Evolutionary conservation across 1,140 invertebrate genomes (phyloP).

Genomic region (Steinernema feltiae): DNA sequence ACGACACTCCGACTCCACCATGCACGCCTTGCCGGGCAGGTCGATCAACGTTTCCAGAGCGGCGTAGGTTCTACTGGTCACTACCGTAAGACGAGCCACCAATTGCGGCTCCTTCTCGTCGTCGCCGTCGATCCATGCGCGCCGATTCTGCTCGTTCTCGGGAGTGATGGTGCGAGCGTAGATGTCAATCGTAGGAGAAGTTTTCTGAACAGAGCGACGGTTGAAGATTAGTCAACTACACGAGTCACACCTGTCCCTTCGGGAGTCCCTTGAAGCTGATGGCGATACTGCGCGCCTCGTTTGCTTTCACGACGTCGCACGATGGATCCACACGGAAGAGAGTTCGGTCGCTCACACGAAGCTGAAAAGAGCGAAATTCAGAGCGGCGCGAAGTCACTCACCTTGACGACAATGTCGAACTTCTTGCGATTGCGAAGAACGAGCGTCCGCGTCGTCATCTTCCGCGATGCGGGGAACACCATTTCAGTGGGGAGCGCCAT

Average conservation of each 20-base stretch:
- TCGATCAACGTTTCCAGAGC: not conserved
- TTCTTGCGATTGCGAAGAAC: not conserved
- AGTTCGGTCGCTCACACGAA: not conserved
- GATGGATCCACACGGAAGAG: not conserved
- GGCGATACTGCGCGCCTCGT: not conserved
- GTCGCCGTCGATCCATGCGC: not conserved
- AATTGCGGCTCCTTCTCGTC: not conserved
- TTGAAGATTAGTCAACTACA: not conserved
- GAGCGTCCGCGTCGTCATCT: not conserved
- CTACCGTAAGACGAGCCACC: not conserved
- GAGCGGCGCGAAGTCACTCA: not conserved
- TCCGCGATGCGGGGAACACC: not conserved
- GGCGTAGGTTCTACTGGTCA: not conserved
- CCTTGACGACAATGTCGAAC: not conserved
- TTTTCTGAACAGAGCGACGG: not conserved
- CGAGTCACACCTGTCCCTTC: not conserved
- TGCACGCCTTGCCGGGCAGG: not conserved
- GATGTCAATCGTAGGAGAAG: not conserved
- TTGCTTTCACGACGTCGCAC: not conserved
- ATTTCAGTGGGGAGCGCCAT: not conserved
- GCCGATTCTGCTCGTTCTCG: not conserved
- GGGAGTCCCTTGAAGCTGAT: not conserved
- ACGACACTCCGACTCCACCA: not conserved
- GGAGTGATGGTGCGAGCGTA: conserved; percentile 5
- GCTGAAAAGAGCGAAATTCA: not conserved